These are phyloP conservation scores for Motacilla tschutschensis DNA, from an alignment of 2,113 vertebrate species.

Conservation along the genomic window DNA sequence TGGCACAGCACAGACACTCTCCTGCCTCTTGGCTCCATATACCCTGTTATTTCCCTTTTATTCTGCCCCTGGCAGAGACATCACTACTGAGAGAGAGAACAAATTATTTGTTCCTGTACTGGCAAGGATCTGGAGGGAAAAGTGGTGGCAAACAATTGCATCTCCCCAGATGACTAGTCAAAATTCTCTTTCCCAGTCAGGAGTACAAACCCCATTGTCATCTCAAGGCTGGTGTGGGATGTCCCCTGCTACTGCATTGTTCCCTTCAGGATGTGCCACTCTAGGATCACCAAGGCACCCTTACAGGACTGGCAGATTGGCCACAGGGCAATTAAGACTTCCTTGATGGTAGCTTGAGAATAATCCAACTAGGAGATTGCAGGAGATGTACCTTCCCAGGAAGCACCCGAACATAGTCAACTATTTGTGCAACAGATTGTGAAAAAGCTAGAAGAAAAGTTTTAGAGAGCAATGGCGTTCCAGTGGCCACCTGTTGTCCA, in stretches of 20 bases:
- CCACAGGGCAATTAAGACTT: neutral
- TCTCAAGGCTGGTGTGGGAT: neutral
- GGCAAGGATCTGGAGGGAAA: neutral
- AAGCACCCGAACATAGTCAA: neutral
- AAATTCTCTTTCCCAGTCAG: neutral
- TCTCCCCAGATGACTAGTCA: neutral
- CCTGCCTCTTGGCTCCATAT: conserved; percentile 16
- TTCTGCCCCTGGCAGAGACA: conserved; percentile 31
- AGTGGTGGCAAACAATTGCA: conserved; percentile 1
- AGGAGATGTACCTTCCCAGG: neutral
- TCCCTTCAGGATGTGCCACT: neutral
- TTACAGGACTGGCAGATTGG: neutral
- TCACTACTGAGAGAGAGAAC: neutral
- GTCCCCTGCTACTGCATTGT: neutral
- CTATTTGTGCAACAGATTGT: neutral
- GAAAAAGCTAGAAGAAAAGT: neutral
- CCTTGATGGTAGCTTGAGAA: neutral
- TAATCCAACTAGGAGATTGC: neutral
- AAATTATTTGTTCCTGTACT: conserved; percentile 23
- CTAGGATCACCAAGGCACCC: neutral
- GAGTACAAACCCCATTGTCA: neutral
- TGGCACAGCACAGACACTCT: conserved; percentile 1
- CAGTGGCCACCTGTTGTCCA: neutral
- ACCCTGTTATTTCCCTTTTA: conserved; percentile 44
- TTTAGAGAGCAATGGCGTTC: neutral